Conservation (phyloP, 2,888 invertebrate genomes). For the Eilema caniola region DNA sequence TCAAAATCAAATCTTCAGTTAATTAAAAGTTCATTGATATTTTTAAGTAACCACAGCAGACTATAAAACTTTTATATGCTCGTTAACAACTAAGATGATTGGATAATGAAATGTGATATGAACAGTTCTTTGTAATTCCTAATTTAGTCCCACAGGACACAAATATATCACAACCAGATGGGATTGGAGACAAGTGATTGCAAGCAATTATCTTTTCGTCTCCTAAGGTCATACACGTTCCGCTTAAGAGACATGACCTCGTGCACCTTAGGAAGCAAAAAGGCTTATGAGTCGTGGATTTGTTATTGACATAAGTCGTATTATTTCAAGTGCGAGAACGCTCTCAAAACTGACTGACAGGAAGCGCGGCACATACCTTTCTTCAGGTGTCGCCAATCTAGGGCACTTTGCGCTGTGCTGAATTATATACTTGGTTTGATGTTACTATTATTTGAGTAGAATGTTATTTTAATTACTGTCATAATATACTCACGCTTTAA, state of each 20-base stretch:
- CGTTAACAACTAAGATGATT: conserved; percentile 26
- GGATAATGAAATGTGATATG: conserved; percentile 39
- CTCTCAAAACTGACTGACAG: conserved; percentile 80
- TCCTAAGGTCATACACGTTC: conserved; percentile 79
- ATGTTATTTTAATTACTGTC: not conserved
- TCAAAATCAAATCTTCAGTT: not conserved
- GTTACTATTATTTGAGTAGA: not conserved
- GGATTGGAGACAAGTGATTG: conserved; percentile 61
- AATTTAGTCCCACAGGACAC: conserved; percentile 48
- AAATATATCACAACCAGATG: conserved; percentile 55
- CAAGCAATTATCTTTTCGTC: conserved; percentile 78
- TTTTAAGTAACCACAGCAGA: not conserved
- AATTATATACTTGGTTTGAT: not conserved
- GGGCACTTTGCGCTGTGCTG: conserved; percentile 33
- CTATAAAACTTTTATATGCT: conserved; percentile 18
- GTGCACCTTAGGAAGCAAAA: conserved; percentile 55
- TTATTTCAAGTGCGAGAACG: conserved; percentile 60
- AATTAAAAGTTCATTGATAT: not conserved
- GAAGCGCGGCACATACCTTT: conserved; percentile 80
- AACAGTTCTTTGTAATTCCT: conserved; percentile 37
- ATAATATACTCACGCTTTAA: not conserved
- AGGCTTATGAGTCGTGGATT: conserved; percentile 59
- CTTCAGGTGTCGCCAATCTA: conserved; percentile 71
- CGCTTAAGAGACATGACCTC: conserved; percentile 75
- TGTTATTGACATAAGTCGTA: conserved; percentile 67